These are phyloP conservation scores for Lithophane leautieri DNA, from an alignment of 2,888 invertebrate genomes.

Conservation along the genomic window DNA sequence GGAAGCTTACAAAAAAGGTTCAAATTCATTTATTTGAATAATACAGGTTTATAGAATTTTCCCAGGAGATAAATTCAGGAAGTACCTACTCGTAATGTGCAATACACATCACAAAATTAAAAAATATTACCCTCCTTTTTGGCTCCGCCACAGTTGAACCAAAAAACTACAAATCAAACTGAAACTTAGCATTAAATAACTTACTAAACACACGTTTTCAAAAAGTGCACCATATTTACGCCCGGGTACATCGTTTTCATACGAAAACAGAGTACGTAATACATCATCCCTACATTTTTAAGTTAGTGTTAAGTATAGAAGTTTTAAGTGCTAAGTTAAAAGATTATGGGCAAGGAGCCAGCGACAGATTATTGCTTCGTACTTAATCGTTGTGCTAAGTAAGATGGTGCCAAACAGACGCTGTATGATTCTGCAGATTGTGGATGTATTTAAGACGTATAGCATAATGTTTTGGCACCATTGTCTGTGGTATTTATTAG, in stretches of 20 bases:
- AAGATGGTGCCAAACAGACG: constrained; percentile 50
- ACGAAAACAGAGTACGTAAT: constrained; percentile 25
- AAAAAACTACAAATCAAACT: background rate
- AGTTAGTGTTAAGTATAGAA: constrained; percentile 52
- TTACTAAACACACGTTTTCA: background rate
- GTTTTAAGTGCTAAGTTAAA: constrained; percentile 47
- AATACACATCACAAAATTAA: background rate
- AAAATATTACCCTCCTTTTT: background rate
- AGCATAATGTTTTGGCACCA: constrained; percentile 20
- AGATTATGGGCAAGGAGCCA: constrained; percentile 57
- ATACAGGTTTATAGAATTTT: too few relatives aligned
- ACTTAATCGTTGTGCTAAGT: constrained; percentile 52
- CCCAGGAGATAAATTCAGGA: background rate
- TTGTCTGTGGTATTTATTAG: background rate
- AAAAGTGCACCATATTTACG: background rate
- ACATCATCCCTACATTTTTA: constrained; percentile 53
- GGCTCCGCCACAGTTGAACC: too few relatives aligned
- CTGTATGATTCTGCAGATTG: constrained; percentile 36
- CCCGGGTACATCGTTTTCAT: too few relatives aligned
- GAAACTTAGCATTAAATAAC: background rate
- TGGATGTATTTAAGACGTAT: background rate
- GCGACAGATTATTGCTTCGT: constrained; percentile 46
- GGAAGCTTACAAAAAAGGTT: background rate
- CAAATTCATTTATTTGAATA: too few relatives aligned
- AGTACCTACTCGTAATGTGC: too few relatives aligned